Evolutionary conservation across 2,797 vertebrate species (phyloP).

Genomic region (Acrossocheilus wenchowensis): DNA sequence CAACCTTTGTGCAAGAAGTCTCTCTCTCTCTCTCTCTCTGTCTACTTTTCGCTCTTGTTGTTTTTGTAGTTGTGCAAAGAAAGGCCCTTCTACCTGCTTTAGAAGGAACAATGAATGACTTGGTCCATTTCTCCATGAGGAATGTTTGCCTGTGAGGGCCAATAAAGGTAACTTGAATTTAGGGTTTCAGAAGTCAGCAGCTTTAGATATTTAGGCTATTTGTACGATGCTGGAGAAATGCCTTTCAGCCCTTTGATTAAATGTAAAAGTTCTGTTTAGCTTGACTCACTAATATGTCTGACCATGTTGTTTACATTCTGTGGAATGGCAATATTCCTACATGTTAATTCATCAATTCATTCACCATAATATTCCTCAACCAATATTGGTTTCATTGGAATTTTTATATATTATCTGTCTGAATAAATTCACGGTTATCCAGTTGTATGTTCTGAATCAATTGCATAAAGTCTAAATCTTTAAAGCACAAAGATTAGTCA

Average conservation of each 20-base stretch:
- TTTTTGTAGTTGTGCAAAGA: constrained; percentile 45
- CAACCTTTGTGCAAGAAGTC: constrained; percentile 29
- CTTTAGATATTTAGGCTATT: background rate
- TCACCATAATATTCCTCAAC: background rate
- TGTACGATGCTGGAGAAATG: constrained; percentile 29
- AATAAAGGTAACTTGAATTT: constrained; percentile 55
- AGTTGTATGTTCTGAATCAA: background rate
- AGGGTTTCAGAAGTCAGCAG: constrained; percentile 44
- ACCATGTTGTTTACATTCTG: no score
- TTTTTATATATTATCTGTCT: background rate
- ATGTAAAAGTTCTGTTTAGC: background rate
- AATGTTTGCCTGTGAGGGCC: constrained; percentile 62
- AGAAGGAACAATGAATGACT: constrained; percentile 57
- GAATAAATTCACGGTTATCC: background rate
- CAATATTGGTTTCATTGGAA: background rate
- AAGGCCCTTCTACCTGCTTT: constrained; percentile 62
- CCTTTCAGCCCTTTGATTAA: background rate
- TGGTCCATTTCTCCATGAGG: constrained; percentile 46
- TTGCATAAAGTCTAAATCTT: background rate
- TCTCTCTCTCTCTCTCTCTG: background rate
- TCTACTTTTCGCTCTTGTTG: constrained; percentile 32
- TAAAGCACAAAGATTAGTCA: background rate
- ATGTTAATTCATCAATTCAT: background rate
- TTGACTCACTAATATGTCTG: background rate
- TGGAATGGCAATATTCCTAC: background rate